Conservation (phyloP, 1,140 invertebrate genomes). For the Rhagoletis zephyria region DNA sequence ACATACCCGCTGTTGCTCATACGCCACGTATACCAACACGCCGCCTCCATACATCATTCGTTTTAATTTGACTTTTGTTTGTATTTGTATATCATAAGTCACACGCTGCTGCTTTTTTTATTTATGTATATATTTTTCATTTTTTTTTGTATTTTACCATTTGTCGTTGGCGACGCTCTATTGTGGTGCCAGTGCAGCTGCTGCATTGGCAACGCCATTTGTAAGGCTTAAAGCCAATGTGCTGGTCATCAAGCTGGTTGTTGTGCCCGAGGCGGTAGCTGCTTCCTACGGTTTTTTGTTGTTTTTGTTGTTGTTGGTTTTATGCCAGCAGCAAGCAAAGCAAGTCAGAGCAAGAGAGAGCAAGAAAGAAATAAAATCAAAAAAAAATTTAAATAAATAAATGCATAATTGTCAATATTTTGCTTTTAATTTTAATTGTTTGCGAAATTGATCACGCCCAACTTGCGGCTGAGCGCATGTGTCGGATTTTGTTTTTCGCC, state of each 20-base stretch:
- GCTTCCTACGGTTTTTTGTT: constrained; percentile 64
- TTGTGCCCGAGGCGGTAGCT: constrained; percentile 56
- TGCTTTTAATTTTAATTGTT: constrained; percentile 55
- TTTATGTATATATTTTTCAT: background rate
- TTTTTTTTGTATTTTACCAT: background rate
- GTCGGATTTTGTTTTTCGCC: background rate
- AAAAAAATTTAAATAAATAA: constrained; percentile 42
- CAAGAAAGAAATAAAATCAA: constrained; percentile 25
- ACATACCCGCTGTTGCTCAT: background rate
- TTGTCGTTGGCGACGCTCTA: background rate
- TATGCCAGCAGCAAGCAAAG: background rate
- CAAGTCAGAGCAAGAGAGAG: background rate
- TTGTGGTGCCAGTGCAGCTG: constrained; percentile 54
- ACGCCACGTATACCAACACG: background rate
- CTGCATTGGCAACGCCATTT: constrained; percentile 59
- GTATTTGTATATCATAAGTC: constrained; percentile 22
- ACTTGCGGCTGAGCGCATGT: constrained; percentile 42
- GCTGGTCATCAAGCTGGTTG: constrained; percentile 65
- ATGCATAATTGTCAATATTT: constrained; percentile 54
- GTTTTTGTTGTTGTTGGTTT: background rate
- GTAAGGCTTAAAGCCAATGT: constrained; percentile 65
- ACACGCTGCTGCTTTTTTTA: constrained; percentile 4
- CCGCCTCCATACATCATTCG: background rate
- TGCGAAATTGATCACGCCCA: constrained; percentile 42
- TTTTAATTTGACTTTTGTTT: constrained; percentile 49